Conservation (phyloP, 2,113 vertebrate genomes). For the Menura novaehollandiae region DNA sequence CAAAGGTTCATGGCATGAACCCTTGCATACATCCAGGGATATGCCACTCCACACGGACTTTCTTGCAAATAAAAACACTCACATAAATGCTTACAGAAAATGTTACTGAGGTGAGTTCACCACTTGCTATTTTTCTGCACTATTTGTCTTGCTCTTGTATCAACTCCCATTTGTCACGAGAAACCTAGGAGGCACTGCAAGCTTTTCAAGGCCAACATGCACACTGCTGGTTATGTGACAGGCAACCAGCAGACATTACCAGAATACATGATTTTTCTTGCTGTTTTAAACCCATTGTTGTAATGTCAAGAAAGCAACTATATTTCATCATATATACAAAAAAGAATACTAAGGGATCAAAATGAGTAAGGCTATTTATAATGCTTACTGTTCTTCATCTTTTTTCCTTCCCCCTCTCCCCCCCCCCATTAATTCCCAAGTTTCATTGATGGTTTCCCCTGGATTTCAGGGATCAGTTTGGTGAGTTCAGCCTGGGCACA, state of each 20-base stretch:
- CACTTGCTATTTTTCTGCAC: constrained; percentile 24
- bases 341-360: background rate
- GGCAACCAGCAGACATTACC: background rate
- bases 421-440: background rate
- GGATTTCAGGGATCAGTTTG: background rate
- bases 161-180: constrained; percentile 20
- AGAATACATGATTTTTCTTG: background rate
- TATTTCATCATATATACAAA: background rate
- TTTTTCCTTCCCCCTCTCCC: background rate
- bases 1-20: constrained; percentile 42
- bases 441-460: background rate
- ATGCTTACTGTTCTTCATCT: background rate
- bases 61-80: constrained; percentile 41
- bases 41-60: background rate
- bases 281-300: background rate
- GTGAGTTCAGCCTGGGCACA: background rate
- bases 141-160: constrained; percentile 35
- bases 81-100: constrained; percentile 49
- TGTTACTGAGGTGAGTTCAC: constrained; percentile 3
- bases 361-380: background rate
- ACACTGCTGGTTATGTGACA: rapidly evolving
- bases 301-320: background rate
- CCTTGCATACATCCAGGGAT: background rate
- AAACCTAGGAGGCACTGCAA: constrained; percentile 1
- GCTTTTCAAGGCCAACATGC: background rate